Conservation (phyloP, 2,113 vertebrate species). For the Centropus bengalensis region DNA sequence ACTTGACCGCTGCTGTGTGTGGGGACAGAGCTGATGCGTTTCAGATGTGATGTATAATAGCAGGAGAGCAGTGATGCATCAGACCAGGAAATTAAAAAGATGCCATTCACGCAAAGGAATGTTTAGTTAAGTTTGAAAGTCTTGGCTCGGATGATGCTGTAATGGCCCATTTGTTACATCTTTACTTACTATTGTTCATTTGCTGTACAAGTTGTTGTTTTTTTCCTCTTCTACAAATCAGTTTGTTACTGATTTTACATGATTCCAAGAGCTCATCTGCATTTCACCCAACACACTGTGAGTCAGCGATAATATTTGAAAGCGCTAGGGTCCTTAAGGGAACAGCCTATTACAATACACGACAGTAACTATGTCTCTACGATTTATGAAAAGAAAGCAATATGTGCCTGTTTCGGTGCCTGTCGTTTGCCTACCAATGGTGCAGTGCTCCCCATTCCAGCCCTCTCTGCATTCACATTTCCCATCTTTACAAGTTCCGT, state of each 20-base stretch:
- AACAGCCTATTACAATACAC: constrained; percentile 78
- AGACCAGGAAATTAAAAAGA: not conserved
- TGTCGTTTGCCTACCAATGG: constrained; percentile 95
- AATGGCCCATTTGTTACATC: not conserved
- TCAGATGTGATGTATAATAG: not conserved
- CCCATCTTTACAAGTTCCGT: constrained; percentile 99
- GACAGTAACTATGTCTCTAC: constrained; percentile 82
- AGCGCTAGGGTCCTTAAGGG: constrained; percentile 77
- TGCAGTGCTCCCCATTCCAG: constrained; percentile 99
- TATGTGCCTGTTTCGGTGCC: constrained; percentile 88
- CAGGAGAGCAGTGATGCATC: not conserved
- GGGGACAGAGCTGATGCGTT: not conserved
- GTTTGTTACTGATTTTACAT: not conserved
- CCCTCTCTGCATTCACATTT: constrained; percentile 99
- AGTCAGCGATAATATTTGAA: not conserved
- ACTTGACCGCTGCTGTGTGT: constrained; percentile 4
- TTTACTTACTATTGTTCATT: not conserved
- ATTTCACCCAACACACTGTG: not conserved
- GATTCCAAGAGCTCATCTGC: not conserved
- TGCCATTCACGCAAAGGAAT: constrained; percentile 9
- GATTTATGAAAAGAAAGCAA: constrained; percentile 87
- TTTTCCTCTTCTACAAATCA: not conserved
- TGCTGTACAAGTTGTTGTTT: not conserved
- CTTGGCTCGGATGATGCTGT: not conserved
- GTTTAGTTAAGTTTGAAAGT: constrained; percentile 29